Evolutionary conservation across 2,888 invertebrate species (phyloP), one percentile per base, ranked within the genome.

Genomic region (Drosophila histrio): DNA sequence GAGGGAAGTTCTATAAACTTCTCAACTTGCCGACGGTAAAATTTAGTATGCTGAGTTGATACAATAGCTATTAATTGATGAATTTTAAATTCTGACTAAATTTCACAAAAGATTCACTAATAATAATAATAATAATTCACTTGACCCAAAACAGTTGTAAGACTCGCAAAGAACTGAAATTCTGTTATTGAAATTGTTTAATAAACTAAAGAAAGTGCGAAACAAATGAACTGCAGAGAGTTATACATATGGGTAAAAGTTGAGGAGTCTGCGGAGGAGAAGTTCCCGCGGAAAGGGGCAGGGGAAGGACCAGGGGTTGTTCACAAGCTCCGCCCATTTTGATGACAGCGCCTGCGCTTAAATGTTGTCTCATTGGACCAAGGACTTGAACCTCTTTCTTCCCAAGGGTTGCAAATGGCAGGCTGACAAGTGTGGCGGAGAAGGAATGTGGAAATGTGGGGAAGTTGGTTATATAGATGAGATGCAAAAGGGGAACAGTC

Each of bases 291-390:
- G 7, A 3, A 2, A 22, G 11, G 17, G 4, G 3, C 4, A 30
- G 56, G 24, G 7, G 19, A 8, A 13, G n/a, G 2, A 9, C 15
- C 24, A 19, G 19, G 72, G 75, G 54, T 56, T 34, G 47, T 7
- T 53, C 3, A 4, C 2, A 28, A 26, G 19, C 71, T 57, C 60
- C 72, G 76, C 72, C 72, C 57, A 17, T 6, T 60, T 43, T 3
- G 15, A 9, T 8, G 17, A 8, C 21, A 28, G 72, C 72, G 72
- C 49, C 71, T 75, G 72, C 72, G 72, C 53, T 36, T 5, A 15
- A 3, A 3, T 2, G 7, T 6, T 26, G 15, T 30, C 34, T 26
- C 34, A 30, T 50, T 70, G 53, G 34, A 24, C 34, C 8, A 13
- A 28, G 32, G 8, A 2, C 11, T 5, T 6, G 3, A 2, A 26